Percentiles rank a stretch among this genome's conserved stretches.
Conservation (phyloP, 2,113 vertebrate species). For the Dasypus novemcinctus region DNA sequence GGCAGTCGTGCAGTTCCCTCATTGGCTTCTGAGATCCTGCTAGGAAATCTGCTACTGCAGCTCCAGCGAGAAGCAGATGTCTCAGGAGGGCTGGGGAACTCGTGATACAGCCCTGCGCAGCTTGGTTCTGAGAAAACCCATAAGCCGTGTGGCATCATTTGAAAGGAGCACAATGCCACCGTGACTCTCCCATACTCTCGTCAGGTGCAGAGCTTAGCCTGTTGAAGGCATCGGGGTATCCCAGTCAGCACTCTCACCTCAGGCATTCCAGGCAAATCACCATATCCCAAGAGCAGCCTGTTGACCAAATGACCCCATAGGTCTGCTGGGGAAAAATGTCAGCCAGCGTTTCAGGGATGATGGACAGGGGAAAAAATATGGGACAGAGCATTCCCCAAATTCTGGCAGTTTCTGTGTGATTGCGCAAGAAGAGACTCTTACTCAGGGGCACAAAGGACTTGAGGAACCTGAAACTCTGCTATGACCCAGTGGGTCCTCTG, state of each 20-base stretch:
- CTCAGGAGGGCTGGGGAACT: neutral
- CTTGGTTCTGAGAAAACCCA: neutral
- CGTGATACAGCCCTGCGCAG: neutral
- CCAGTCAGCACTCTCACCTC: neutral
- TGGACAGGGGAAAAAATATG: neutral
- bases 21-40: slow-evolving; percentile 27
- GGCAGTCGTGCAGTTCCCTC: slow-evolving; percentile 9
- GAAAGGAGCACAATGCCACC: neutral
- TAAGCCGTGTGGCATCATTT: neutral
- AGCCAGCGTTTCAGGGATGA: neutral
- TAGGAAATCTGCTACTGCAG: neutral
- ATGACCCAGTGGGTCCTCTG: neutral
- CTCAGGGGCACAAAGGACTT: neutral
- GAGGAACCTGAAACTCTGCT: neutral
- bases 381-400: neutral
- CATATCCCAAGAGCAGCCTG: neutral
- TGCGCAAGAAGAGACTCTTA: neutral
- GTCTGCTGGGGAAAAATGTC: neutral
- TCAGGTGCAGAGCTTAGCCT: neutral
- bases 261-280: neutral
- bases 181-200: neutral
- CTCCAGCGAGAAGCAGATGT: neutral
- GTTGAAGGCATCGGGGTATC: accelerated
- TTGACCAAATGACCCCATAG: neutral
- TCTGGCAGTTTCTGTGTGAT: slow-evolving; percentile 18